Evolutionary conservation across 2,113 vertebrate genomes (phyloP).

Genomic region (Tauraco erythrolophus): DNA sequence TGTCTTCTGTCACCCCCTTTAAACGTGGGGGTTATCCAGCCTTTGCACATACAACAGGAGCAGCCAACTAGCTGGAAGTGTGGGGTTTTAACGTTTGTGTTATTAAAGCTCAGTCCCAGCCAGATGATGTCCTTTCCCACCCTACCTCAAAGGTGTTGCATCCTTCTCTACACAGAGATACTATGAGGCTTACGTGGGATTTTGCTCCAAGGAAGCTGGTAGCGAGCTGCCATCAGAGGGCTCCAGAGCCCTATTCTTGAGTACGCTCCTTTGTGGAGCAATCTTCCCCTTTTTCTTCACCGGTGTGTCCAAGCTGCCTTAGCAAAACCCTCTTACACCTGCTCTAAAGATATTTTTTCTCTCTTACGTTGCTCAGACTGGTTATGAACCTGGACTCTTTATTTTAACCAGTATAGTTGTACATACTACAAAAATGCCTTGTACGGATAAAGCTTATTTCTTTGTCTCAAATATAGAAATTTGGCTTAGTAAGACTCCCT

Average conservation of each 20-base stretch:
- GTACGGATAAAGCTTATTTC: background rate
- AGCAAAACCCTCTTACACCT: background rate
- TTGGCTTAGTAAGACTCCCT: background rate
- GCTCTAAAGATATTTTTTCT: background rate
- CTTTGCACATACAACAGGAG: background rate
- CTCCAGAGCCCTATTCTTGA: constrained; percentile 53
- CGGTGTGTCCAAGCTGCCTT: background rate
- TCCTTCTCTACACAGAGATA: background rate
- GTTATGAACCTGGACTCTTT: background rate
- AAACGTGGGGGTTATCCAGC: background rate
- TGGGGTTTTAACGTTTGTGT: rapidly evolving
- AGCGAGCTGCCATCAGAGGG: constrained; percentile 67
- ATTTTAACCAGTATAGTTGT: background rate
- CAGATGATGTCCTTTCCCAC: background rate
- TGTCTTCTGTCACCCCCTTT: background rate
- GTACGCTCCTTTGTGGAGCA: background rate
- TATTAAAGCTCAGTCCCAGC: background rate
- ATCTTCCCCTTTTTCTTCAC: background rate
- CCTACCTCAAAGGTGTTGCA: background rate
- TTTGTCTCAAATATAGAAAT: background rate
- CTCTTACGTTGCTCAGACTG: background rate
- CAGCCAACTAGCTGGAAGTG: background rate
- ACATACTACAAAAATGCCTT: rapidly evolving
- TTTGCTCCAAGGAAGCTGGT: background rate
- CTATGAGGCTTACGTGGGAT: rapidly evolving